Conservation (phyloP, 2,888 invertebrate species). For the Junonia oenone region DNA sequence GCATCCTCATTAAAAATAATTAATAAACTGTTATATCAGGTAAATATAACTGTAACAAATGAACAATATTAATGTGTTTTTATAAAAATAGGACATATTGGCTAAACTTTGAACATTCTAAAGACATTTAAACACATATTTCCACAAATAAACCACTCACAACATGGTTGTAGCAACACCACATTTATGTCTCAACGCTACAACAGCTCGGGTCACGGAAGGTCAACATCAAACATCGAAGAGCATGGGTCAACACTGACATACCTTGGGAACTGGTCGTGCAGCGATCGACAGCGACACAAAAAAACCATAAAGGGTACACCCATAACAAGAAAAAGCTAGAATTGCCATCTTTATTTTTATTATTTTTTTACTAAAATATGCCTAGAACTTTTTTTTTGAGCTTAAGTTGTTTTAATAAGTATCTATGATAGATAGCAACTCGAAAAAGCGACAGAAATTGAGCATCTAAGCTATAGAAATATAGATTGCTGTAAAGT, state of each 20-base stretch:
- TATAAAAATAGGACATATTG: constrained; percentile 4
- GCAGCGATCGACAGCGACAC: constrained; percentile 16
- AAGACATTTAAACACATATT: no score
- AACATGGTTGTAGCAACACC: constrained; percentile 8
- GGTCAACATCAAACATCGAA: constrained; percentile 24
- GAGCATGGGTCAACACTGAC: constrained; percentile 23
- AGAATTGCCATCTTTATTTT: constrained; percentile 24
- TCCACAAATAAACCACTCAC: constrained; percentile 3
- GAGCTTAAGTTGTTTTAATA: not conserved
- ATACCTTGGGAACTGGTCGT: constrained; percentile 23
- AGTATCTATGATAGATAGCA: not conserved
- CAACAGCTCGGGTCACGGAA: constrained; percentile 23
- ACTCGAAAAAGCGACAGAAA: constrained; percentile 20
- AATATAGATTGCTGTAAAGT: constrained; percentile 3
- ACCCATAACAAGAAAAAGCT: constrained; percentile 19
- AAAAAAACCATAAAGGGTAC: constrained; percentile 17
- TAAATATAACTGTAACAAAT: no score
- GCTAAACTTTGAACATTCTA: constrained; percentile 2
- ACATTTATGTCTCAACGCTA: constrained; percentile 2
- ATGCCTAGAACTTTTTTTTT: no score
- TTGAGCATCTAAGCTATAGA: constrained; percentile 21
- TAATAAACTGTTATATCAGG: no score
- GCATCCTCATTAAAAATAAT: no score
- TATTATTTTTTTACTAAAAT: not conserved
- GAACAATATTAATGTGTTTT: no score